These are phyloP conservation scores for Zaprionus obscuricornis DNA, from an alignment of 2,888 invertebrate species.

Conservation along the genomic window DNA sequence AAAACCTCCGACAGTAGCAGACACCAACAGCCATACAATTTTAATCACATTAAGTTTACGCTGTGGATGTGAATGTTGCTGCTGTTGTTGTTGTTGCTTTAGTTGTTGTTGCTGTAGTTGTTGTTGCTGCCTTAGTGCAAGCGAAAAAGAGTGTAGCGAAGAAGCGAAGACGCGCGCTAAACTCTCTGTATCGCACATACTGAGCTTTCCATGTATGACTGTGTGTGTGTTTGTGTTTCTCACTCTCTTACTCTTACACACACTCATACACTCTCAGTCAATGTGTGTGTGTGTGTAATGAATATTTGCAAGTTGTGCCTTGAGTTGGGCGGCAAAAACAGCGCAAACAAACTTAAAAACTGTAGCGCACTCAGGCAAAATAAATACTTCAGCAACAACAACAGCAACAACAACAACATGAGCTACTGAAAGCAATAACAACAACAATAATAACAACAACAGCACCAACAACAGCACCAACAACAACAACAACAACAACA, in stretches of 20 bases:
- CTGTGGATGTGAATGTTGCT: no score
- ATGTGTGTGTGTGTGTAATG: constrained; percentile 48
- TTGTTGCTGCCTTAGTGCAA: no score
- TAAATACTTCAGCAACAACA: constrained; percentile 65
- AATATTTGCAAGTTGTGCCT: constrained; percentile 67
- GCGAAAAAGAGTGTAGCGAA: no score
- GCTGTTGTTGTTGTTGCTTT: no score
- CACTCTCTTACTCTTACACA: background rate
- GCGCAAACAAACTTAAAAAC: constrained; percentile 76
- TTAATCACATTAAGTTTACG: constrained; percentile 73
- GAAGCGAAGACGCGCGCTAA: no score
- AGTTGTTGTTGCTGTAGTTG: no score
- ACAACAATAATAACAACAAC: constrained; percentile 3
- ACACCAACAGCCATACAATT: constrained; percentile 65
- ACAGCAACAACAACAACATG: constrained; percentile 21
- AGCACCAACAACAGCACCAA: background rate
- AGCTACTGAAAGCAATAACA: no score
- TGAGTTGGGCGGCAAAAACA: constrained; percentile 63
- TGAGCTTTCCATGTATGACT: background rate
- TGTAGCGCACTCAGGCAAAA: constrained; percentile 77
- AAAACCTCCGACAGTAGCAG: constrained; percentile 16
- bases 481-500: constrained; percentile 3
- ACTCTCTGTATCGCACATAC: no score
- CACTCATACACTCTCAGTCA: background rate
- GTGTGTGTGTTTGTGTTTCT: constrained; percentile 2